phyloP scores from a whole-genome alignment of 2,113 vertebrate species.

The Rattus norvegicus region GRCr8 NC_086020.1:141583501-141584000 shows the following conservation, averaged over 20 bases:
- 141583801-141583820: background rate
- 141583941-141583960: background rate
- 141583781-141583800: background rate
- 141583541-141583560: background rate
- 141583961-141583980: background rate
- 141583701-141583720: background rate
- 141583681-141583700: too few species aligned
- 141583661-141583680: background rate
- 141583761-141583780: background rate
- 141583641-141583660: background rate
- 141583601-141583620: background rate
- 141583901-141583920: background rate
- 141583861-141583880: background rate
- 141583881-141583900: background rate
- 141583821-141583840: background rate
- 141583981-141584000: background rate
- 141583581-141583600: too few species aligned
- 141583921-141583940: background rate
- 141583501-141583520: background rate
- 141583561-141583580: background rate
- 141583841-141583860: background rate
- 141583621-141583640: background rate
- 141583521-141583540: background rate
- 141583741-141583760: background rate
- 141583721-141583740: background rate